Percentiles rank a stretch among this genome's conserved stretches.
Evolutionary conservation across 1,140 invertebrate genomes (phyloP).

Genomic region (Pectinophora gossypiella): DNA sequence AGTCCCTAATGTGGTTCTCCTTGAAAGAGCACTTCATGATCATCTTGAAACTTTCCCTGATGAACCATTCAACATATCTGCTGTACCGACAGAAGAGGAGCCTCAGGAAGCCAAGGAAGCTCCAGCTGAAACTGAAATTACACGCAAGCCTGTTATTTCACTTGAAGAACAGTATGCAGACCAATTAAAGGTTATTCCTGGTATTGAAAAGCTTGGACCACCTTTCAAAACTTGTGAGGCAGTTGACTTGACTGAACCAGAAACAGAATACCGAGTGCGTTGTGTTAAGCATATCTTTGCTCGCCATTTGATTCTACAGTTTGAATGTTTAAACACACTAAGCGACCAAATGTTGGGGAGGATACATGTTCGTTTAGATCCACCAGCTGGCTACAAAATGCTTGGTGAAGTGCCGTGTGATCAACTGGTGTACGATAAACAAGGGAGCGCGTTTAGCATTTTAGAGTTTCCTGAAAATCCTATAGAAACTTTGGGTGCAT

Average conservation of each 20-base stretch:
- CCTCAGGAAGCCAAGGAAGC: slow-evolving; percentile 61
- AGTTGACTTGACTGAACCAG: slow-evolving; percentile 95
- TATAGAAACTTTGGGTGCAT: slow-evolving; percentile 82
- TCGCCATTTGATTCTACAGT: slow-evolving; percentile 92
- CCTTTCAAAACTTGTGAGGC: slow-evolving; percentile 94
- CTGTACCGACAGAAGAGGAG: slow-evolving; percentile 83
- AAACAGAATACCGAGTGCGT: slow-evolving; percentile 97
- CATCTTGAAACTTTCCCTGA: slow-evolving; percentile 82
- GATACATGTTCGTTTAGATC: slow-evolving; percentile 91
- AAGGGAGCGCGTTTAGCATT: slow-evolving; percentile 90
- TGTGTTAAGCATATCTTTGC: slow-evolving; percentile 96
- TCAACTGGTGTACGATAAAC: slow-evolving; percentile 89
- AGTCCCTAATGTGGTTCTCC: slow-evolving; percentile 86
- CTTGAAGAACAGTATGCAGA: slow-evolving; percentile 92
- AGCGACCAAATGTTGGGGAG: slow-evolving; percentile 96
- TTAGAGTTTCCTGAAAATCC: slow-evolving; percentile 88
- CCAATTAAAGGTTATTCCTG: slow-evolving; percentile 84
- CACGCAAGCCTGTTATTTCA: slow-evolving; percentile 76
- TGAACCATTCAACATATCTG: slow-evolving; percentile 91
- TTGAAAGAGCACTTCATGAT: slow-evolving; percentile 89
- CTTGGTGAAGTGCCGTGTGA: slow-evolving; percentile 84
- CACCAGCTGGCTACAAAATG: slow-evolving; percentile 86
- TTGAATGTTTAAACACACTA: slow-evolving; percentile 96
- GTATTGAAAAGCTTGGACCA: slow-evolving; percentile 81
- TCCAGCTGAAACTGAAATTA: slow-evolving; percentile 70